phyloP scores from a whole-genome alignment of 2,113 vertebrate species.

The Pteronura brasiliensis region DNA sequence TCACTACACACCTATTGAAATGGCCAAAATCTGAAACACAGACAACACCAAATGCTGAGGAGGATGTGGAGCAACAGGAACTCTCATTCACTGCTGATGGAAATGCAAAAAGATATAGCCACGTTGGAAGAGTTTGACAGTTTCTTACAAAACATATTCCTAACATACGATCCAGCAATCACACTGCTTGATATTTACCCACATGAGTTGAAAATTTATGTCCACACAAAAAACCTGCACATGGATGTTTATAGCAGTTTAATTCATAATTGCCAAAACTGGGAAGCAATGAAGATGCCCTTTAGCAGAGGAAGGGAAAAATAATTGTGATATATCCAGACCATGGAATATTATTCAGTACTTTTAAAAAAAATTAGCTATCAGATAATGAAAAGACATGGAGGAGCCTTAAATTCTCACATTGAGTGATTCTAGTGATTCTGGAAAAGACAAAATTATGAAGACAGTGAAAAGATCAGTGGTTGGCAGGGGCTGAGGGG shows the following conservation, averaged over 20 bases:
- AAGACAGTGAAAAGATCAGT: background rate
- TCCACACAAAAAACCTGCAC: background rate
- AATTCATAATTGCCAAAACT: background rate
- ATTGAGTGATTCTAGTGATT: background rate
- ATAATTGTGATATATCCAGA: background rate
- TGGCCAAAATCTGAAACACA: background rate
- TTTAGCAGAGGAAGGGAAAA: background rate
- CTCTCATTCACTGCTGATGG: background rate
- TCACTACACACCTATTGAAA: background rate
- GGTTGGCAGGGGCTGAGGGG: background rate
- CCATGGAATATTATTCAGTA: background rate
- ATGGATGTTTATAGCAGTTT: background rate
- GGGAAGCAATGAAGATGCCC: background rate
- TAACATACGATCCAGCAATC: background rate
- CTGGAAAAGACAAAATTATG: background rate
- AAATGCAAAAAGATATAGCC: background rate
- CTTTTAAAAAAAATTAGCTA: background rate
- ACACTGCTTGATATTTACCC: background rate
- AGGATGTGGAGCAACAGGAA: background rate
- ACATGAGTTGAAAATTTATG: background rate
- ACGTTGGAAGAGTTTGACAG: background rate
- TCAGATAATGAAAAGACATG: background rate
- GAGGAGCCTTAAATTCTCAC: background rate
- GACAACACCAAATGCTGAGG: background rate
- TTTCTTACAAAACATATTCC: background rate